These are phyloP conservation scores for Corythornis leucogaster DNA, from an alignment of 2,797 vertebrate species.

Conservation along the genomic window DNA sequence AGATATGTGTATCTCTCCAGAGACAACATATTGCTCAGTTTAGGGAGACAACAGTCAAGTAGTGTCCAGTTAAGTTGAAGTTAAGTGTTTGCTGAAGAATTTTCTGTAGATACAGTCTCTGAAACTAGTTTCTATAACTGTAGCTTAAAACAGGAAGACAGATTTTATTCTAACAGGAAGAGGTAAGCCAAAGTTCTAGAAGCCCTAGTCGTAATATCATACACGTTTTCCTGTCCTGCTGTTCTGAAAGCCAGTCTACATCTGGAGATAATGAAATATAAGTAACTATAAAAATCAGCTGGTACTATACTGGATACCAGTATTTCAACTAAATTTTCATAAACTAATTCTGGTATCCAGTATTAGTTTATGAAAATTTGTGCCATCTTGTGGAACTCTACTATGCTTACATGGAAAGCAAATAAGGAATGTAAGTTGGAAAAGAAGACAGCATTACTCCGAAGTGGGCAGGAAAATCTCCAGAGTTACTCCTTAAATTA, in stretches of 20 bases:
- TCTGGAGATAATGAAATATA: not conserved
- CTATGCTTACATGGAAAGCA: not conserved
- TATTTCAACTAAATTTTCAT: too few species aligned
- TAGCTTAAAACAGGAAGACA: slow-evolving; percentile 8
- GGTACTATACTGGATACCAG: too few species aligned
- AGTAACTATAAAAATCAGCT: not conserved
- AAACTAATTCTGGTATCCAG: not conserved
- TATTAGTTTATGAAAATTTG: not conserved
- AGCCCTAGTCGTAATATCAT: not conserved
- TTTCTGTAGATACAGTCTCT: not conserved
- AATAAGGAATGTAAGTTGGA: not conserved
- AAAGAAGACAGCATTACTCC: not conserved
- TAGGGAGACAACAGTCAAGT: not conserved
- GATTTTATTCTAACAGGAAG: slow-evolving; percentile 5
- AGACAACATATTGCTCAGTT: not conserved
- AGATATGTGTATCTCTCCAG: not conserved
- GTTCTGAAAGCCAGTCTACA: not conserved
- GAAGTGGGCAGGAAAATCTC: not conserved
- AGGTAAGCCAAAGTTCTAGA: slow-evolving; percentile 11
- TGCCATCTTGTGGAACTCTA: not conserved
- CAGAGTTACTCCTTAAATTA: not conserved
- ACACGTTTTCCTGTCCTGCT: not conserved
- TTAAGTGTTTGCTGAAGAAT: not conserved
- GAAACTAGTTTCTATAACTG: not conserved
- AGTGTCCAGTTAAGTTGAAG: not conserved